Base-by-base conservation (phyloP, 2,888 invertebrate genomes). In the Holacanthella duospinosa region DNA sequence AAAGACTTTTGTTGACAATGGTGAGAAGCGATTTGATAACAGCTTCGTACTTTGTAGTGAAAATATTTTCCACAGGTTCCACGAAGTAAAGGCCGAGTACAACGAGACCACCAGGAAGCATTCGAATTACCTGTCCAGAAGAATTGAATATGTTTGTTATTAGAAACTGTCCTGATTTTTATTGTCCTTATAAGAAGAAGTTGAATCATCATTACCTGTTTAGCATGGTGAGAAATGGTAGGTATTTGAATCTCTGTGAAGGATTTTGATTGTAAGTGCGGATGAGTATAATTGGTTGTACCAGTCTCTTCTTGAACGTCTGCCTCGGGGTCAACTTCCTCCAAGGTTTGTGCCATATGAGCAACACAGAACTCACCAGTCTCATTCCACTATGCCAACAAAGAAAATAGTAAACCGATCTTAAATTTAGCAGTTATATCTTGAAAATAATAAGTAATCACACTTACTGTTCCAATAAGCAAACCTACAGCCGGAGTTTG, bases 31-130 rank as follows among this genome's bases (percentile, higher is more conserved):
- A 78, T 74, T 84, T 75, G 64, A 77, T 78, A 54, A 86, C 76
- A 66, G 79, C 78, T 75, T 83, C 84, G 68, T 83, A 78, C 61
- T 83, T 81, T 56, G 82, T 78, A 61, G 79, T 79, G 26, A 86
- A 74, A 70, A 85, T 78, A 4, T 81, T 78, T 25, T 73, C 72
- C 53, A 63, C 74, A 73, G 75, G 70, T 25, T 76, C 85, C 60
- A 86, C 83, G 29, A 89, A 79, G 77, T 91, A 93, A 72, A 92
- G 81, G 78, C 88, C 93, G 75, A 91, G 80, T 57, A 93, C 86
- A 78, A 85, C 85, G 81, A 93, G 85, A 55, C 93, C 93, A 53
- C 93, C 94, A 36, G 93, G 89, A 66, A 93, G 79, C 92, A 93
- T 93, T 77, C 90, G 84, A 1, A 87, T 86, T 1, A 90, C 82